Evolutionary conservation across 2,797 vertebrate genomes (phyloP).

Genomic region (Craterocephalus amniculus): DNA sequence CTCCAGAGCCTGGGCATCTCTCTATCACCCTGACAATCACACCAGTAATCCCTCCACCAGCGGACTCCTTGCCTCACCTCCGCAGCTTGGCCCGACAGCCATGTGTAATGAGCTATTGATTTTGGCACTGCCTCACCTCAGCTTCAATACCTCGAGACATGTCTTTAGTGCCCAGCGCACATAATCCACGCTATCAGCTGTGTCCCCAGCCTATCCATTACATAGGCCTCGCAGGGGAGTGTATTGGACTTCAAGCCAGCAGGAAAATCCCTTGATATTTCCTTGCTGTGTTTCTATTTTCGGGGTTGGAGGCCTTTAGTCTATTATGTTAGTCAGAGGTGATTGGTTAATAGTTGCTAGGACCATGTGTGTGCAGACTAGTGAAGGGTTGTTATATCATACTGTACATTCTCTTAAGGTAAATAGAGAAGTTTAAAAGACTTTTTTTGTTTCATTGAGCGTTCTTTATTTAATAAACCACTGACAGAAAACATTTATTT

Average conservation of each 20-base stretch:
- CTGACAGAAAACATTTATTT: neutral
- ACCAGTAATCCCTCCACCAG: slow-evolving; percentile 66
- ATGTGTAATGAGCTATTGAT: slow-evolving; percentile 85
- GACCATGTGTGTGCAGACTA: slow-evolving; percentile 21
- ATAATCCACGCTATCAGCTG: slow-evolving; percentile 74
- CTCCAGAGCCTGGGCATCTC: slow-evolving; percentile 40
- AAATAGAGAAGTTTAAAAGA: neutral
- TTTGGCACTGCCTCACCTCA: slow-evolving; percentile 59
- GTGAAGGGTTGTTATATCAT: slow-evolving; percentile 16
- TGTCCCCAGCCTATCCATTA: slow-evolving; percentile 72
- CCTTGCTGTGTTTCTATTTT: slow-evolving; percentile 51
- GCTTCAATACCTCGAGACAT: slow-evolving; percentile 66
- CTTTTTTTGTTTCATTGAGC: neutral
- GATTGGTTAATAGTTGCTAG: slow-evolving; percentile 51
- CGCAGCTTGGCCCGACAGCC: slow-evolving; percentile 54
- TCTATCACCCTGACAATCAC: slow-evolving; percentile 76
- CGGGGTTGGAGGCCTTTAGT: slow-evolving; percentile 18
- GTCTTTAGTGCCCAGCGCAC: slow-evolving; percentile 74
- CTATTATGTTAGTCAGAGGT: slow-evolving; percentile 30
- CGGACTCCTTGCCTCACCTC: slow-evolving; percentile 51
- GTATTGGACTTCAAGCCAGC: slow-evolving; percentile 39
- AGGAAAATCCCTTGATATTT: slow-evolving; percentile 54
- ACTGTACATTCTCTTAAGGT: slow-evolving; percentile 1
- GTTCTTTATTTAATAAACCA: neutral
- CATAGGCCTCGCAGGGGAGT: slow-evolving; percentile 40